Evolutionary conservation across 2,113 vertebrate species (phyloP), one percentile per base, ranked within the genome.

Genomic region (Halcyon senegalensis): DNA sequence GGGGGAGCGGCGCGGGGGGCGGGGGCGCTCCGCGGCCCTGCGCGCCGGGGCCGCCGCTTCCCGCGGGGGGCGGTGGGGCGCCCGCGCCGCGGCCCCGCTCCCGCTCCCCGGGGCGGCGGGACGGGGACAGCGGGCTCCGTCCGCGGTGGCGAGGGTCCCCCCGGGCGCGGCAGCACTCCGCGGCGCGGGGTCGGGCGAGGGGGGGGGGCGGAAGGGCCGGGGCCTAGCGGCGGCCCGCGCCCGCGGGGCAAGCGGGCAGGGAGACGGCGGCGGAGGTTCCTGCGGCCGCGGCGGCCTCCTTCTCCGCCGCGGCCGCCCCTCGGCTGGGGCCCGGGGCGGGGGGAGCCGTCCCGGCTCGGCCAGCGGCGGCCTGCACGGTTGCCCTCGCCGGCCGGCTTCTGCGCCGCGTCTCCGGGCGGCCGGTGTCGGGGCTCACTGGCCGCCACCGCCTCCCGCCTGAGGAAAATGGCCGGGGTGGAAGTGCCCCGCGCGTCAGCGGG

Each of bases 1-100:
- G 96, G 96, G 97, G 96, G 97, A 86, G 97, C 93, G 95, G 83
- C 64, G 93, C 81, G 73, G 93, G 93, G 84, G 91, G 92, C 28
- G 92, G 92, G 87, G 91, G 91, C 78, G 82, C 73, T 84, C 76
- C 84, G 90, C 90, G 77, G 90, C 58, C 11, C 60, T 80, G 80
- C 64, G 90, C 86, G 86, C 76, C n/a, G 10, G 84, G 79, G 89
- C 55, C 33, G 84, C 87, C 28, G 66, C 83, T 78, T 83, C 66
- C 56, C 92, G 79, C 88, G 39, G 79, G 48, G 41, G 70, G 16
- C 60, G 43, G 70, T 50, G 19, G 64, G 55, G 41, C 27, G 16
- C 2, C 55, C 64, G 63, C 53, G 35, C 53, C 25, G 67, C 67
- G 51, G 41, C 37, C 93, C 90, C 80, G 51, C 51, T 59, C 58